Conservation (phyloP, 2,888 invertebrate species). For the Heteromurus nitidus region DNA sequence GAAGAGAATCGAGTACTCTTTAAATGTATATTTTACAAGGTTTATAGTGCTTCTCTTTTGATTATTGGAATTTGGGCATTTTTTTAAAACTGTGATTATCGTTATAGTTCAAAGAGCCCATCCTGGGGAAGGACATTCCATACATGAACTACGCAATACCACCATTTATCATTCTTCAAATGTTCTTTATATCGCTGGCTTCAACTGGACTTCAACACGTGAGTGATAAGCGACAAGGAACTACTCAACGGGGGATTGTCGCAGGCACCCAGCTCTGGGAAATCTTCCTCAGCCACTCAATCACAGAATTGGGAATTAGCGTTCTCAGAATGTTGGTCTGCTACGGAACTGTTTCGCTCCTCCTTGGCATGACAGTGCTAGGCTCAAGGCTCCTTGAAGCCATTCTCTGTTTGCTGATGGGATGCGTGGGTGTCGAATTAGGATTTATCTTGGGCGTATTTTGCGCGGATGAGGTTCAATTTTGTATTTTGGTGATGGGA, state of each 20-base stretch:
- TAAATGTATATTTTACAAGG: neutral
- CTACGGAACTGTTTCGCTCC: constrained; percentile 90
- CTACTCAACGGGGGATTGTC: constrained; percentile 56
- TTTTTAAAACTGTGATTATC: neutral
- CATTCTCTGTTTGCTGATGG: constrained; percentile 89
- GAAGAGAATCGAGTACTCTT: constrained; percentile 80
- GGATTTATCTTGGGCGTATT: constrained; percentile 93
- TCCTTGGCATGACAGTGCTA: constrained; percentile 91
- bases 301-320: constrained; percentile 95
- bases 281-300: constrained; percentile 92
- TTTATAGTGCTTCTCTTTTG: neutral
- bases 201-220: constrained; percentile 49
- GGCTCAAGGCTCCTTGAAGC: constrained; percentile 90
- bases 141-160: neutral
- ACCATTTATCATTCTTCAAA: neutral
- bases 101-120: neutral
- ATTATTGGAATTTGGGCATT: neutral
- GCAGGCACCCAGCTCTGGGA: constrained; percentile 90
- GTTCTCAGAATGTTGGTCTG: constrained; percentile 93
- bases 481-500: constrained; percentile 81
- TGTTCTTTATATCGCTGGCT: constrained; percentile 43
- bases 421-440: constrained; percentile 88
- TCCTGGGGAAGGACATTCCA: neutral
- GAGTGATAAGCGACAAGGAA: constrained; percentile 49
- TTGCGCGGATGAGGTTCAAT: constrained; percentile 92